Base-by-base conservation (phyloP, 1,140 invertebrate genomes). In the Bombus ignitus region DNA sequence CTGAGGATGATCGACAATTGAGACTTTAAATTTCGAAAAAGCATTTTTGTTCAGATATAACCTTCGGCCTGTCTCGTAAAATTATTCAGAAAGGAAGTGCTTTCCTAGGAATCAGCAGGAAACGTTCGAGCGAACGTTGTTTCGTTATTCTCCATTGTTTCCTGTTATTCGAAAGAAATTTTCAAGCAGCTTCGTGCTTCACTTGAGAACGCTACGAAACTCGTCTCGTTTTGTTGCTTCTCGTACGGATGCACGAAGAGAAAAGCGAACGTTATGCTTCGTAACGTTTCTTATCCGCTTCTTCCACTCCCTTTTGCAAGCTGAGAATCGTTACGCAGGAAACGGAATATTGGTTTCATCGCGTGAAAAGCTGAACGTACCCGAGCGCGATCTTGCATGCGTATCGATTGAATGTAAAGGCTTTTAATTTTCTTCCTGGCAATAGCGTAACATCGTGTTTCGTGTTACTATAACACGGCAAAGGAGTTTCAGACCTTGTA, bases 271-370 rank as follows among this genome's bases (percentile, higher is more conserved):
- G 44, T 77, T 83, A 68, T 57, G 62, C 65, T 28, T 35, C 28
- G 44, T 57, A 76, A 76, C 72, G 72, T 9, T 77, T 77, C 74
- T 39, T 42, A 47, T 47, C 53, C 28, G 35, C 9, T 39, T 83
- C 65, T 53, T 28, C 42, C 28, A 3, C 39, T 57, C 12, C 37
- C n/a, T 15, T 78, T 65, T 47, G 18, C 37, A 9, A 37, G 39
- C 13, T 18, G 42, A 83, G 65, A 44, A 68, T 68, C 73, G 47
- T 83, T 83, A 66, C 35, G 44, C 81, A 65, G 42, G 59, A 22
- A 77, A 77, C 35, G 22, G 65, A 70, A 77, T 83, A 83, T 83
- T 47, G 74, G 68, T 82, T 74, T 73, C 71, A 28, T 62, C 59
- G 32, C 25, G 35, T 22, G 62, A 57, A 39, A 53, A n/a, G 44